A percentile compares a stretch with the other conserved stretches of the same genome.
phyloP scores from a whole-genome alignment of 2,797 vertebrate genomes.

The Poecile montanus region DNA sequence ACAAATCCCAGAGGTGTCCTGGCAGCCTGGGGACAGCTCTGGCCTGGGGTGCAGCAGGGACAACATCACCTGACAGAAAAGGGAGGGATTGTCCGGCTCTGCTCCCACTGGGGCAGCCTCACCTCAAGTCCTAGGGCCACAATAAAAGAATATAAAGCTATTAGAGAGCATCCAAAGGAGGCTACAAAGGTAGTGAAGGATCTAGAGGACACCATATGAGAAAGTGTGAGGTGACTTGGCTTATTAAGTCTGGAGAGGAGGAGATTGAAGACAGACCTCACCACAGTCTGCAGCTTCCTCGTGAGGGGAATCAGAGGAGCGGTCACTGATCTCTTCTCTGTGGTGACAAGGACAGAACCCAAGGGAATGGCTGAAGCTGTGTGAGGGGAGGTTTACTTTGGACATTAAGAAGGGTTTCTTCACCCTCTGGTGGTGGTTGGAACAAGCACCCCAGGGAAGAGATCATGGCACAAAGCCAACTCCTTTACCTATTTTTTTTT shows the following conservation, averaged over 20 bases:
- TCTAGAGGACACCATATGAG: background rate
- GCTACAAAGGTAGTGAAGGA: background rate
- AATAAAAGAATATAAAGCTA: background rate
- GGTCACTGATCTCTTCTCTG: background rate
- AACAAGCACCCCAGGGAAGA: background rate
- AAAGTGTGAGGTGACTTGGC: background rate
- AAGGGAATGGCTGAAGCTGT: background rate
- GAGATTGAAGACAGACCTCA: background rate
- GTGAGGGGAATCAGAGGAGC: background rate
- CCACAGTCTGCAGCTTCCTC: background rate
- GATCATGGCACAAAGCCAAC: background rate
- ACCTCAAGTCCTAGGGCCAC: background rate
- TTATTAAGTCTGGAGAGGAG: background rate
- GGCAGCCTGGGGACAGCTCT: background rate
- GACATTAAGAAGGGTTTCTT: background rate
- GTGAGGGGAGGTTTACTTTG: background rate
- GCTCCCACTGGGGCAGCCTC: background rate
- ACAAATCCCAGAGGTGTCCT: background rate
- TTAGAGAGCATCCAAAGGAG: background rate
- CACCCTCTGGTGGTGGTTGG: background rate
- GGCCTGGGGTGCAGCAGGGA: background rate
- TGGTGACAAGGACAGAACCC: background rate
- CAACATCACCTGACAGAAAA: background rate
- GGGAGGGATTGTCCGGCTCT: background rate
- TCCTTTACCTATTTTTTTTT: too few relatives aligned